A percentile compares a stretch with the other conserved stretches of the same genome.
Evolutionary conservation across 2,888 invertebrate genomes (phyloP).

Genomic region (Choreutis nemorana): DNA sequence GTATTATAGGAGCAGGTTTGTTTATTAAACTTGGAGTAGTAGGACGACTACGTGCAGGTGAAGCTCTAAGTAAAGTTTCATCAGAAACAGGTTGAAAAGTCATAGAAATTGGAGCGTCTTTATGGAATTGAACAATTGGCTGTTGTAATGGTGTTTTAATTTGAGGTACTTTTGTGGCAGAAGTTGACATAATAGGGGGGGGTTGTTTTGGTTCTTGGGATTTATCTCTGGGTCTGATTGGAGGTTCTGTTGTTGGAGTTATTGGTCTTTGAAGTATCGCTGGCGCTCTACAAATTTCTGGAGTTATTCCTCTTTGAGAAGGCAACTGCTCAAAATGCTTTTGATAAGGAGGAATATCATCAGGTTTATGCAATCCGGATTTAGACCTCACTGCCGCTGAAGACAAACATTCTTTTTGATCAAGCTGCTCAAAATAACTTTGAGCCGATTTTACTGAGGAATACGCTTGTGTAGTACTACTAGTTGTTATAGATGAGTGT

Average conservation of each 20-base stretch:
- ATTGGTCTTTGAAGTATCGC: conserved; percentile 47
- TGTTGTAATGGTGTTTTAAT: conserved; percentile 21
- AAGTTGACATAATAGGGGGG: conserved; percentile 1
- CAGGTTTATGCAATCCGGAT: conserved; percentile 69
- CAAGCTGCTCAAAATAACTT: conserved; percentile 46
- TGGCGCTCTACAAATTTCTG: conserved; percentile 55
- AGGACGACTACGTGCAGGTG: conserved; percentile 65
- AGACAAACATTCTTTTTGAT: conserved; percentile 40
- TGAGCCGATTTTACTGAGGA: conserved; percentile 46
- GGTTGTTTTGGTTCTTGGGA: conserved; percentile 27
- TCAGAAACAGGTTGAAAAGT: conserved; percentile 73
- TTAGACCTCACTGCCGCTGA: conserved; percentile 39
- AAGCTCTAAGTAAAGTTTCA: conserved; percentile 57
- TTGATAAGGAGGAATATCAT: conserved; percentile 71
- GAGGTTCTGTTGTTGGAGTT: conserved; percentile 47
- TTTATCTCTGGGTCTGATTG: conserved; percentile 33
- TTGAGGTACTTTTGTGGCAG: conserved; percentile 19
- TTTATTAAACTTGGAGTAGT: conserved; percentile 77
- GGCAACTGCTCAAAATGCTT: conserved; percentile 67
- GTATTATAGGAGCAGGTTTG: conserved; percentile 78
- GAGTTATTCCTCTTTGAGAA: conserved; percentile 66
- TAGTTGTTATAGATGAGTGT: conserved; percentile 26
- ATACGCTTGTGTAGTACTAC: conserved; percentile 28
- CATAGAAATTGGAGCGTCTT: conserved; percentile 64
- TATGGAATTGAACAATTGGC: conserved; percentile 41